Base-by-base conservation (phyloP, 2,113 vertebrate species). In the Dasyprocta punctata region DNA sequence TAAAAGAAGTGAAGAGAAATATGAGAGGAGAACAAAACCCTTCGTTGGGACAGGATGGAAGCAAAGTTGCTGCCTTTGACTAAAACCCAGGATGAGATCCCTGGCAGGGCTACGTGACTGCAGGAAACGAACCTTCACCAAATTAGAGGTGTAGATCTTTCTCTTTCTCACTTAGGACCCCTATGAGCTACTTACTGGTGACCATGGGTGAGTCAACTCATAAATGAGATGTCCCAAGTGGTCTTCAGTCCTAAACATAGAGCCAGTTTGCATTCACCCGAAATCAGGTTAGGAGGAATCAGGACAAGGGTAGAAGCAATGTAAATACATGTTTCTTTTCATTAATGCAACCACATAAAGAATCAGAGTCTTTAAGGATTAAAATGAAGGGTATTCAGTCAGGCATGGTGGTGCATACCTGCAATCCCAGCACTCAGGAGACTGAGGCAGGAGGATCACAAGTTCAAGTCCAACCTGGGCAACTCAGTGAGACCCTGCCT, bases 261-360 rank as follows among this genome's bases (percentile, higher is more conserved):
- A 26, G 67, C 20, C 20, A 44, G 7, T 14, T 19, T n/a, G 78
- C 86, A 38, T 26, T 93, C 71, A 63, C 69, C 69, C 77, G 89
- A 82, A 82, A 87, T 26, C 14, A 78, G 58, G 60, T n/a, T 61
- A 54, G 16, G 14, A 94, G 44, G 44, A 24, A 65, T 33, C 20
- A 69, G 67, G 67, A 49, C 8, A 41, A 36, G 2, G 26, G 54
- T 56, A n/a, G 5, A 60, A 0, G 16, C 36, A 16, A 71, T 17
- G 2, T 24, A 16, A 41, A 49, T 14, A 71, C 13, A 75, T 2
- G 67, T 61, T 85, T n/a, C 33, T 47, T 9, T 61, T 88, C 58
- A n/a, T 30, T 54, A 49, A 33, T 41, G 52, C 44, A 88, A 38
- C 89, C 30, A 71, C 44, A 69, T 78, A 84, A 92, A 96, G 47